Evolutionary conservation across 2,113 vertebrate genomes (phyloP).

Genomic region (Pampusana beccarii): DNA sequence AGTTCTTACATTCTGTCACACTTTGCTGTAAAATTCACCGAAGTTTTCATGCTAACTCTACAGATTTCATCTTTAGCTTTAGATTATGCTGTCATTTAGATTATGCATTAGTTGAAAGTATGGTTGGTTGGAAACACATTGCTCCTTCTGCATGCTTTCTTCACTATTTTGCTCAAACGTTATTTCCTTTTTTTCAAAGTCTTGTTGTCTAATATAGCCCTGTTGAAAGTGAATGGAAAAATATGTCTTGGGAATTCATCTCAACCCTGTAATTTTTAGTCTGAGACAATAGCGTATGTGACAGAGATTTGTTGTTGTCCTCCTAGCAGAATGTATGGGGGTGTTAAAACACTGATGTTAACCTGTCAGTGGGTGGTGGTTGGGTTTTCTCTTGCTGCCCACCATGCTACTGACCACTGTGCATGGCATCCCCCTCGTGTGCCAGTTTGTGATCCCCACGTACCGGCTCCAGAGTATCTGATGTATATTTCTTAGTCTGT

Average conservation of each 20-base stretch:
- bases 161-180: not conserved
- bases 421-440: not conserved
- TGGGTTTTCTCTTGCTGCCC: not conserved
- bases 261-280: not conserved
- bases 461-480: not conserved
- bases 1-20: not conserved
- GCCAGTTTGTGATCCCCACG: rapidly evolving
- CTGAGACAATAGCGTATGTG: not conserved
- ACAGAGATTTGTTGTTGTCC: not conserved
- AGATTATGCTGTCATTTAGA: not conserved
- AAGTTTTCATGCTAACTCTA: not conserved
- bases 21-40: not conserved
- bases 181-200: not conserved
- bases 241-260: not conserved
- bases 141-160: not conserved
- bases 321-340: not conserved
- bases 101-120: not conserved
- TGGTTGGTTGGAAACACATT: not conserved
- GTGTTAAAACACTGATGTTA: not conserved
- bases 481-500: not conserved
- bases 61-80: not conserved
- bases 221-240: not conserved
- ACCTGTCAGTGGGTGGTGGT: not conserved
- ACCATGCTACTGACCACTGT: too few species aligned
- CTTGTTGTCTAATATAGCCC: not conserved